Conservation (phyloP, 1,140 invertebrate species). For the Drosophila lacteicornis region DNA sequence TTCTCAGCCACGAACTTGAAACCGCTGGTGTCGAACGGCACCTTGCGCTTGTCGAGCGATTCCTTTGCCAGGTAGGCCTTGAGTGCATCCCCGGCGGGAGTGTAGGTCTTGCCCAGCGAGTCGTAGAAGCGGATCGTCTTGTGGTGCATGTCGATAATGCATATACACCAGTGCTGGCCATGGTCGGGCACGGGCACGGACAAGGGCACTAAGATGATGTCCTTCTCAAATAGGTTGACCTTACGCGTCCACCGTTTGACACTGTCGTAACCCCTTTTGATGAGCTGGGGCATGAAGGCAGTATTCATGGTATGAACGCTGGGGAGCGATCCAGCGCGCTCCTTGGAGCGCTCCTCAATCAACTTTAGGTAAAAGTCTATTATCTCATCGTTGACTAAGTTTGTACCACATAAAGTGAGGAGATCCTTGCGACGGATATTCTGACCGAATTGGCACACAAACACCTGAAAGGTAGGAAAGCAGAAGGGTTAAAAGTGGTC, state of each 20-base stretch:
- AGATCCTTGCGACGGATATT: no score
- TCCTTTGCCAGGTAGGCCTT: slow-evolving; percentile 93
- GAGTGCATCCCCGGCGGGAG: slow-evolving; percentile 89
- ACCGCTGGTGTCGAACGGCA: slow-evolving; percentile 88
- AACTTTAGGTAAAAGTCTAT: no score
- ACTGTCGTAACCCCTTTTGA: slow-evolving; percentile 88
- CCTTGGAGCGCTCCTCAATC: no score
- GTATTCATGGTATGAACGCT: no score
- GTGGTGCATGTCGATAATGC: slow-evolving; percentile 93
- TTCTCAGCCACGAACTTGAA: slow-evolving; percentile 89
- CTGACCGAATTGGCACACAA: no score
- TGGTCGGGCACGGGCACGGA: slow-evolving; percentile 97
- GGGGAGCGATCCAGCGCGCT: no score
- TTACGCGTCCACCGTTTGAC: slow-evolving; percentile 95
- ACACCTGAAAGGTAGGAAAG: slow-evolving; percentile 44
- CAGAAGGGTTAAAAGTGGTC: not conserved
- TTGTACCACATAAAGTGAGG: no score
- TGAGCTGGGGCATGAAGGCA: slow-evolving; percentile 94
- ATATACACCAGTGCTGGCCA: slow-evolving; percentile 98
- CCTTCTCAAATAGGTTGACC: slow-evolving; percentile 85
- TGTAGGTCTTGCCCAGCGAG: slow-evolving; percentile 95
- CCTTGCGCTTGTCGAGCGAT: slow-evolving; percentile 94
- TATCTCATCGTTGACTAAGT: no score
- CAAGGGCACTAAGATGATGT: slow-evolving; percentile 88
- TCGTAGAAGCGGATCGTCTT: slow-evolving; percentile 95